Conservation (phyloP, 2,113 vertebrate species). For the Gymnogyps californianus region DNA sequence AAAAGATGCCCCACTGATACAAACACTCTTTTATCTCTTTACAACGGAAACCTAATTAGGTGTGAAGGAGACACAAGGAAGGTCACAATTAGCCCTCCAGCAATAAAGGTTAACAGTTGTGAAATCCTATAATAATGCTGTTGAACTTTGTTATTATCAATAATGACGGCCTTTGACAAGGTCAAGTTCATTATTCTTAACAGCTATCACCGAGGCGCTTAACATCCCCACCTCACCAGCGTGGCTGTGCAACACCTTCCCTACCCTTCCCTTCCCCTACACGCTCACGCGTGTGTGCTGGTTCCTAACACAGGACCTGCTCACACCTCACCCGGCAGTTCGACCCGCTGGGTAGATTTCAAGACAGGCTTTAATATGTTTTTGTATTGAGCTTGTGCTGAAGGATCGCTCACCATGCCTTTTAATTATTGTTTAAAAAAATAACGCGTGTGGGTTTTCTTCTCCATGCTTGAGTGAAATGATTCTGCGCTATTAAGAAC, state of each 20-base stretch:
- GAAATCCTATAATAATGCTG: slow-evolving; percentile 59
- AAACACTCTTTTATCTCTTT: slow-evolving; percentile 66
- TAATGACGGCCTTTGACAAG: slow-evolving; percentile 52
- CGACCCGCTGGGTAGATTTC: not conserved
- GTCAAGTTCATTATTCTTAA: slow-evolving; percentile 29
- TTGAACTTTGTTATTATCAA: slow-evolving; percentile 56
- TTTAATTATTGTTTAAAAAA: not conserved
- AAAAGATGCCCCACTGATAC: slow-evolving; percentile 51
- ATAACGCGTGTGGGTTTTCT: not conserved
- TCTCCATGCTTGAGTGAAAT: not conserved
- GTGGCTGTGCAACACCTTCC: not conserved
- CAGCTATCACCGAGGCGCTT: not conserved
- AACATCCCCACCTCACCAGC: not conserved
- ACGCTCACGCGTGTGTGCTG: accelerated
- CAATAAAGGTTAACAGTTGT: slow-evolving; percentile 68
- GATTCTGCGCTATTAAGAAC: not conserved
- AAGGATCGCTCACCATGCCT: not conserved
- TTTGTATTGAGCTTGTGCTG: not conserved
- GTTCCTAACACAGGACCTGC: not conserved
- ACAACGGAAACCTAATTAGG: slow-evolving; percentile 66
- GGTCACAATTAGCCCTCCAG: slow-evolving; percentile 58
- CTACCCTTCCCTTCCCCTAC: not conserved
- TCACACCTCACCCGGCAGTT: not conserved
- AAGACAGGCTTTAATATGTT: not conserved
- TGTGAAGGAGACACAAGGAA: slow-evolving; percentile 64